A percentile compares a stretch with the other conserved stretches of the same genome.
These are phyloP conservation scores for Smittia sp. DNA, from an alignment of 2,888 invertebrate species.

Conservation along the genomic window DNA sequence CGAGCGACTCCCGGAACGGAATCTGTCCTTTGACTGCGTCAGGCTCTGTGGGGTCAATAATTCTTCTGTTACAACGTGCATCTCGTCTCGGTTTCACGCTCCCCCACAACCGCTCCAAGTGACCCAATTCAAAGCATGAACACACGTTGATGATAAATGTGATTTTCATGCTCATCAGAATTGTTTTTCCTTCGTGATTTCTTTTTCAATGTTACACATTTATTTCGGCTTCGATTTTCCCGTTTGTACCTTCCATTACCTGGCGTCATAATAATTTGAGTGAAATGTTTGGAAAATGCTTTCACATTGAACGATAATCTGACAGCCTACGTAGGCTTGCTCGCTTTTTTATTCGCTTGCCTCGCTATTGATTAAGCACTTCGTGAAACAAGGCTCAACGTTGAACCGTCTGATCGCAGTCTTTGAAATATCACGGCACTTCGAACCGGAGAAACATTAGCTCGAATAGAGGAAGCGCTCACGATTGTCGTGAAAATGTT, in stretches of 20 bases:
- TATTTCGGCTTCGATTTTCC: conserved; percentile 29
- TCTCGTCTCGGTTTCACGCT: not conserved
- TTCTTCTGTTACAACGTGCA: conserved; percentile 7
- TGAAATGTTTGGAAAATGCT: not conserved
- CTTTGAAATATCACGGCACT: not conserved
- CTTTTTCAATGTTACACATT: conserved; percentile 21
- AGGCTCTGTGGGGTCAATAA: conserved; percentile 13
- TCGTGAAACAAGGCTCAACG: no score
- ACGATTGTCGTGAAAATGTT: conserved; percentile 15
- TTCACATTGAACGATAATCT: conserved; percentile 13
- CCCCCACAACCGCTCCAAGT: conserved; percentile 14
- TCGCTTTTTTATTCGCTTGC: not conserved
- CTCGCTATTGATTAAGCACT: no score
- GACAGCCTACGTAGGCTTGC: not conserved
- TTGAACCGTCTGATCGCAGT: no score
- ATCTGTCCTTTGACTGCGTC: not conserved
- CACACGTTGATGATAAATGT: not conserved
- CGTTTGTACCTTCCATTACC: conserved; percentile 42
- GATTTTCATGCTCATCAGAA: conserved; percentile 7
- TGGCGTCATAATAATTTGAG: conserved; percentile 36
- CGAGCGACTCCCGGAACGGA: not conserved
- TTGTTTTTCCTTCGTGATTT: not conserved
- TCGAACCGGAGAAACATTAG: not conserved
- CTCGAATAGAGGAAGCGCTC: conserved; percentile 10
- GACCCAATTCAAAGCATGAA: conserved; percentile 24